These are phyloP conservation scores for Xestia rhomboidea DNA, from an alignment of 2,888 invertebrate genomes.

Conservation along the genomic window DNA sequence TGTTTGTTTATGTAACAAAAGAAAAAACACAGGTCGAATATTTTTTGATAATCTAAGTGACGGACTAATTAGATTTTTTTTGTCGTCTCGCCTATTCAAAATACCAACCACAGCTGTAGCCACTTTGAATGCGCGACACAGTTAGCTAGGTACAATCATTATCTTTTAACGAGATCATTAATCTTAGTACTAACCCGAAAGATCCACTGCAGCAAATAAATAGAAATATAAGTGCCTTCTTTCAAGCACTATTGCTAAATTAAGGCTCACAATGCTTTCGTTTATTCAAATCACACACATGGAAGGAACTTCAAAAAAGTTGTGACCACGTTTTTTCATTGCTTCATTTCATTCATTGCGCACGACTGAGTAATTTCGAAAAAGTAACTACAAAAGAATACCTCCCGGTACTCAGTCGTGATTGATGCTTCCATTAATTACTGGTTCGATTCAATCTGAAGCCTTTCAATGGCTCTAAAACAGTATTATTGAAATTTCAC, in stretches of 20 bases:
- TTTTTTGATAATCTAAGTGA: too few species aligned
- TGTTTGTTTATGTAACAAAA: too few species aligned
- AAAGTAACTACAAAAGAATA: conserved; percentile 72
- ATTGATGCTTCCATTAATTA: conserved; percentile 87
- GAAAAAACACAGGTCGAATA: too few species aligned
- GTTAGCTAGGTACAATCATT: conserved; percentile 15
- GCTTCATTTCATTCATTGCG: conserved; percentile 65
- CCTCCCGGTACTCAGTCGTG: conserved; percentile 72
- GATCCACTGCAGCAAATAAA: conserved; percentile 17
- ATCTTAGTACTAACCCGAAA: conserved; percentile 25
- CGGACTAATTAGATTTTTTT: too few species aligned
- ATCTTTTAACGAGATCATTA: conserved; percentile 38
- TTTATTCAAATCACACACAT: conserved; percentile 49
- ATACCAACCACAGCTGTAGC: neutral
- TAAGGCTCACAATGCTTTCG: conserved; percentile 47
- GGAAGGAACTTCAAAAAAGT: conserved; percentile 41
- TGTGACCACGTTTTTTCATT: conserved; percentile 40
- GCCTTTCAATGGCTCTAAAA: conserved; percentile 81
- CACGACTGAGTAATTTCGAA: conserved; percentile 74
- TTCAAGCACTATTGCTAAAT: conserved; percentile 4
- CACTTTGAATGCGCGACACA: conserved; percentile 10
- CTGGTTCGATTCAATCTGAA: conserved; percentile 76
- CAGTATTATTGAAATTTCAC: conserved; percentile 85
- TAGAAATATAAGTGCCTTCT: conserved; percentile 7
- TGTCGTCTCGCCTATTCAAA: too few species aligned